Evolutionary conservation across 2,113 vertebrate species (phyloP), one percentile per base, ranked within the genome.

Genomic region (Cololabis saira): DNA sequence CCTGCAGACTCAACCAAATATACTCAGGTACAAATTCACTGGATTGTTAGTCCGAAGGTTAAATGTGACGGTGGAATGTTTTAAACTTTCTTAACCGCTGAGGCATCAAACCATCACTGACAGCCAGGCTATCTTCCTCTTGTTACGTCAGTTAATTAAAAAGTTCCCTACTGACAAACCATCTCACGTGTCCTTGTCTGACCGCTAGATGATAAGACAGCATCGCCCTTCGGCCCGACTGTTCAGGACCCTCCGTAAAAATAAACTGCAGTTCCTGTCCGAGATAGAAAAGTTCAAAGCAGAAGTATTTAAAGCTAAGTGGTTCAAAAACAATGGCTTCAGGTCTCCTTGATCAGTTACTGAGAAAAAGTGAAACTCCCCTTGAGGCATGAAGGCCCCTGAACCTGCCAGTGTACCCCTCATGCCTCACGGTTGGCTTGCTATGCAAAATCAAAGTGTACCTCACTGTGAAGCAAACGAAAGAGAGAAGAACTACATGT

Each of bases 21-120:
- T 1, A 24, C 24, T 76, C 78, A 70, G 60, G 66, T 67, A 75
- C 75, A 10, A 18, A 0, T 49, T 71, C 77, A 42, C 57, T 63
- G 30, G 41, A 22, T 72, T 55, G n/a, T 18, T 3, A 66, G 40
- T 59, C 62, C 18, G 53, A 15, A 69, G 51, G 24, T 63, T 15
- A 82, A 61, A 67, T 30, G 71, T 53, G 50, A 78, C 27, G 58
- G 70, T 86, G 85, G 79, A 87, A 85, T 84, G 78, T 84, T 77
- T 89, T 40, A 61, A 40, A 48, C 59, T 52, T 48, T 79, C 33
- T 41, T 15, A 52, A 59, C 45, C 27, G 45, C 18, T 15, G 0
- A 24, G 4, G 55, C 41, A 19, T 50, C 30, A 41, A 51, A 22
- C 60, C 49, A 53, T 21, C 24, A 75, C 55, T 7, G 13, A 41